These are phyloP conservation scores for Tiphia femorata DNA, from an alignment of 2,888 invertebrate species.

Conservation along the genomic window DNA sequence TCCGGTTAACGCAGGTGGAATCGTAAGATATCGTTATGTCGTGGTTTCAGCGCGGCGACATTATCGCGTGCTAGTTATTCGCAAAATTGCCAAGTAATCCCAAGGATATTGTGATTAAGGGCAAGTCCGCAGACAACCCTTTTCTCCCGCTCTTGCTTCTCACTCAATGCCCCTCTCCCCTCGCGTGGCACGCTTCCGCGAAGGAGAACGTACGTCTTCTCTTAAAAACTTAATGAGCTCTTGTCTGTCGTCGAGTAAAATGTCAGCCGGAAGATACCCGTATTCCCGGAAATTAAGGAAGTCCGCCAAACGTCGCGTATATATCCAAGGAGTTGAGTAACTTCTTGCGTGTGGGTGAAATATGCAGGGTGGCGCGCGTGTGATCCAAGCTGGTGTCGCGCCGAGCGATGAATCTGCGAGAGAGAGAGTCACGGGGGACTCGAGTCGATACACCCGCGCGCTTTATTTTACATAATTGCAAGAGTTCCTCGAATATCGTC, in stretches of 20 bases:
- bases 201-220: constrained; percentile 26
- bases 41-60: too few relatives aligned
- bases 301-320: constrained; percentile 44
- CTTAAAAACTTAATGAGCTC: constrained; percentile 46
- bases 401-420: too few relatives aligned
- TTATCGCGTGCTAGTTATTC: too few relatives aligned
- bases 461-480: too few relatives aligned
- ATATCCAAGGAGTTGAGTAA: constrained; percentile 47
- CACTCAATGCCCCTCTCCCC: neutral
- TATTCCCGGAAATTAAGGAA: constrained; percentile 50
- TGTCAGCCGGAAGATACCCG: constrained; percentile 41
- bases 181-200: constrained; percentile 15
- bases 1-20: too few relatives aligned
- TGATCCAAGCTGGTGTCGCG: too few relatives aligned
- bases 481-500: too few relatives aligned
- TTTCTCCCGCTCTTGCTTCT: neutral
- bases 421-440: too few relatives aligned
- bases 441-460: too few relatives aligned
- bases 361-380: neutral
- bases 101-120: too few relatives aligned
- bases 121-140: too few relatives aligned
- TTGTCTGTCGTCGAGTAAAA: constrained; percentile 49
- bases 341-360: constrained; percentile 25
- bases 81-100: constrained; percentile 9
- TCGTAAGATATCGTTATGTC: too few relatives aligned